Percentiles rank a stretch among this genome's conserved stretches.
Evolutionary conservation across 2,888 invertebrate genomes (phyloP).

Genomic region (Tromatobia lineatoria): DNA sequence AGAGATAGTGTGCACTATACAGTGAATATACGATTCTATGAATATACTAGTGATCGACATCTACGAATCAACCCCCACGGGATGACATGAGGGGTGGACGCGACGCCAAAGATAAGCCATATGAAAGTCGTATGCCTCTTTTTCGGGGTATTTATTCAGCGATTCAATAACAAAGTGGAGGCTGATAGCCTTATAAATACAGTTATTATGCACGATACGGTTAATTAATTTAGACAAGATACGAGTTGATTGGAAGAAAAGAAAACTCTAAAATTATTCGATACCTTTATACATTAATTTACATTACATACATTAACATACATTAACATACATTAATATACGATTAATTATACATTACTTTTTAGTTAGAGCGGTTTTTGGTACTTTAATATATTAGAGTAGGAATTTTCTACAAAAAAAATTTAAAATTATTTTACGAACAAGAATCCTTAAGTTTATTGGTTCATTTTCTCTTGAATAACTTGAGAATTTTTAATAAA

Average conservation of each 20-base stretch:
- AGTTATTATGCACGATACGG: neutral
- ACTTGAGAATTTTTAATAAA: no score
- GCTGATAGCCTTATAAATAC: neutral
- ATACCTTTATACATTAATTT: no score
- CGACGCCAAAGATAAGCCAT: slow-evolving; percentile 52
- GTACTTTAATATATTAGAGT: no score
- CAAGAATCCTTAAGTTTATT: no score
- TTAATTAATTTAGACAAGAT: neutral
- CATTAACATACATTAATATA: no score
- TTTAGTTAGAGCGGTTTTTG: no score
- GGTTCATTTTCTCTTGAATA: no score
- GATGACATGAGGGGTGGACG: slow-evolving; percentile 49
- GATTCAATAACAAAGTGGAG: neutral
- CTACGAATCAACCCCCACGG: slow-evolving; percentile 40
- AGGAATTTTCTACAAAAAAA: no score
- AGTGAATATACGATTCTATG: slow-evolving; percentile 28
- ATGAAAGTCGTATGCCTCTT: slow-evolving; percentile 48
- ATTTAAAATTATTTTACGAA: no score
- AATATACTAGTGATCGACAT: slow-evolving; percentile 56
- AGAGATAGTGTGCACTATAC: neutral
- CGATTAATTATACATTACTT: no score
- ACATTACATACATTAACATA: no score
- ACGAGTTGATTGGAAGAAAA: neutral
- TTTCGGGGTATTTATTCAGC: neutral
- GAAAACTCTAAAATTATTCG: no score